These are phyloP conservation scores for Platysteira castanea DNA, from an alignment of 2,113 vertebrate species.

Conservation along the genomic window DNA sequence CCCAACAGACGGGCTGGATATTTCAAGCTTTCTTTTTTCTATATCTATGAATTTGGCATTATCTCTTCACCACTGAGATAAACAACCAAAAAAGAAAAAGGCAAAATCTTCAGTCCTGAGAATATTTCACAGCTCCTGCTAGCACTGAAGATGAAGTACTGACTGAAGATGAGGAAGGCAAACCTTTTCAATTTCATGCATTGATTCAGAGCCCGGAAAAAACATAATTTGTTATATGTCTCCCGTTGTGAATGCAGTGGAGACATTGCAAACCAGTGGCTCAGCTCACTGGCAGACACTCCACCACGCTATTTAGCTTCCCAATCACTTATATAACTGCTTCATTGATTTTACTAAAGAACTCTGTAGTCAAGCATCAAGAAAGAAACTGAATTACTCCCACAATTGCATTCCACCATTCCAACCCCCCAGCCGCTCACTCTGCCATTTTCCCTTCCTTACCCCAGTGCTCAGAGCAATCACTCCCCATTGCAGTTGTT, in stretches of 20 bases:
- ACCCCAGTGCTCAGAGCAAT: not conserved
- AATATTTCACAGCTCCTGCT: not conserved
- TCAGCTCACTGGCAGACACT: not conserved
- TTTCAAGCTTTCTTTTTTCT: not conserved
- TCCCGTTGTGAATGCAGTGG: not conserved
- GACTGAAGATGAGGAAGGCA: not conserved
- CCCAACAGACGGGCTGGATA: not conserved
- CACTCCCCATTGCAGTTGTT: not conserved
- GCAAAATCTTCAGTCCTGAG: not conserved
- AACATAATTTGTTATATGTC: not conserved
- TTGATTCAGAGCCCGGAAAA: not conserved
- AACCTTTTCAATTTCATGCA: not conserved
- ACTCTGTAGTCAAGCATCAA: not conserved
- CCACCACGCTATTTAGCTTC: not conserved
- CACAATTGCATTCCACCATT: not conserved
- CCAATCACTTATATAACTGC: not conserved
- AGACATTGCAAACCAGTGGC: not conserved
- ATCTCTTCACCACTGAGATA: not conserved
- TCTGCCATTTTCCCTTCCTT: not conserved
- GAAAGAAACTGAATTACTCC: not conserved
- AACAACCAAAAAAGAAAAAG: not conserved
- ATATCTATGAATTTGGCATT: not conserved
- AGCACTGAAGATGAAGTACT: not conserved
- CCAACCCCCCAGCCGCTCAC: not conserved
- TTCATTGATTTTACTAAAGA: not conserved